Evolutionary conservation across 2,113 vertebrate species (phyloP), one percentile per base, ranked within the genome.

Genomic region (Apeltes quadracus): DNA sequence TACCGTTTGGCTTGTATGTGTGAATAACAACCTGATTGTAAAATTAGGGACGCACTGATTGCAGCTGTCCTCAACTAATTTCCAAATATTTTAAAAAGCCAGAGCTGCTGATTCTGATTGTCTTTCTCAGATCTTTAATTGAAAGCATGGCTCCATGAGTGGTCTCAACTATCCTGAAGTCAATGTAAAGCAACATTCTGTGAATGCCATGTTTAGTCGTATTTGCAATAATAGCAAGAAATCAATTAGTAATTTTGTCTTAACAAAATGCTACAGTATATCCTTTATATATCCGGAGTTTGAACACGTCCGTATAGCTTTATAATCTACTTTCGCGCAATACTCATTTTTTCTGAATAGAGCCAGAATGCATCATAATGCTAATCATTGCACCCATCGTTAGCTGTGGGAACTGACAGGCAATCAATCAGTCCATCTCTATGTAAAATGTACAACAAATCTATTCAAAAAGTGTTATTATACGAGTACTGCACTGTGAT

Each of bases 391-490:
- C 44, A 46, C 18, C 44, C 18, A 7, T 46, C 16, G 44, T 46
- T 23, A 23, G 48, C 48, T 50, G 46, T 50, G 11, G n/a, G 48
- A n/a, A 22, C 48, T n/a, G 48, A 50, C n/a, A 22, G 46, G 20
- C 46, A 10, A 50, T 50, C 48, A 23, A 50, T 50, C 10, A 11
- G 48, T 22, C n/a, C n/a, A 7, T 20, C 48, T 50, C 18, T 23
- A 50, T 50, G 48, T 50, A 43, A 48, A 43, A 67, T 15, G 5
- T 16, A 27, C 43, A 66, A 27, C n/a, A 48, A 57, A 56, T 50
- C 4, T 29, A 23, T 11, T 18, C 27, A 22, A 20, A 48, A 7
- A 25, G 9, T 1, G 41, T 43, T 34, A 36, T 16, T 27, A 18
- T 2, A 11, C 29, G 16, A 53, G 23, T 39, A 64, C 25, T 67